Evolutionary conservation across 2,888 invertebrate species (phyloP).

Genomic region (Callinectes sapidus): DNA sequence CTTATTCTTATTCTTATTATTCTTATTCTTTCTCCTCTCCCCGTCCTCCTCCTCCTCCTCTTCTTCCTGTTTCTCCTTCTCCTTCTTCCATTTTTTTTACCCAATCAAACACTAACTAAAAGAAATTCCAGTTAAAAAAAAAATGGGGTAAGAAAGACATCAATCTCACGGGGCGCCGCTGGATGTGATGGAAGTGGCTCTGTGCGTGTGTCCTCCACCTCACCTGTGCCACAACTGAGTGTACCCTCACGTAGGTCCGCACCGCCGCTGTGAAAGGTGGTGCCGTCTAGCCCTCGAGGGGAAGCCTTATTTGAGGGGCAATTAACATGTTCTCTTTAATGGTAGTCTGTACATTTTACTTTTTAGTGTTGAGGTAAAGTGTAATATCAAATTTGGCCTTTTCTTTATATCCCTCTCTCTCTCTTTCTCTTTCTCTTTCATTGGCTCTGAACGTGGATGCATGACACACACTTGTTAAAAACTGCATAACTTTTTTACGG

Average conservation of each 20-base stretch:
- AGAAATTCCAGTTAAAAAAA: not conserved
- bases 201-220: not conserved
- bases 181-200: not conserved
- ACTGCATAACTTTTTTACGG: too few species aligned
- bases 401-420: too few species aligned
- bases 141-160: not conserved
- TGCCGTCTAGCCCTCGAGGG: not conserved
- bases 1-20: too few species aligned
- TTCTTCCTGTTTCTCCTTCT: too few species aligned
- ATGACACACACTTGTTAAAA: too few species aligned
- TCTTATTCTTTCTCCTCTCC: too few species aligned
- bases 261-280: not conserved
- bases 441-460: too few species aligned
- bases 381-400: too few species aligned
- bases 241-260: slow-evolving; percentile 2
- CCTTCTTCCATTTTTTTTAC: not conserved
- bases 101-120: not conserved
- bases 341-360: not conserved
- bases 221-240: not conserved
- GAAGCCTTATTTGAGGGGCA: not conserved
- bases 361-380: not conserved
- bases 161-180: not conserved
- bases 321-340: not conserved
- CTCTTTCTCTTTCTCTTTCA: too few species aligned
- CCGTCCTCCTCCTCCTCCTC: too few species aligned